These are phyloP conservation scores for Drosophila ohnishii DNA, from an alignment of 1,140 invertebrate genomes.

Conservation along the genomic window DNA sequence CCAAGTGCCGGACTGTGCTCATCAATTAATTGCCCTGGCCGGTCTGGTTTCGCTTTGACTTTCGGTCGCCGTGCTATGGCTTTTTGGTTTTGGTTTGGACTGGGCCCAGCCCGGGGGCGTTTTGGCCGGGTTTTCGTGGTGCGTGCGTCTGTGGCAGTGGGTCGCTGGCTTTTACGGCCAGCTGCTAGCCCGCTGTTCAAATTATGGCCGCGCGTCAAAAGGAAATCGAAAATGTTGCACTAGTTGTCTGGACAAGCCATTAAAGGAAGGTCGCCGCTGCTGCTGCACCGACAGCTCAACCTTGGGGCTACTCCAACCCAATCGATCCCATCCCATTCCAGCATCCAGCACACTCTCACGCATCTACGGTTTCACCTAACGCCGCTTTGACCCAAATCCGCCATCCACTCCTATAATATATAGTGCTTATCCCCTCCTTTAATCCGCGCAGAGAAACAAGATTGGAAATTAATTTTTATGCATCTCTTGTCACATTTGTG, in stretches of 20 bases:
- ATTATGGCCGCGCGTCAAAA: conserved; percentile 61
- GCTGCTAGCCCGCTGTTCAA: conserved; percentile 62
- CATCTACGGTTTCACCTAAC: conserved; percentile 68
- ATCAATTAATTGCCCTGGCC: conserved; percentile 72
- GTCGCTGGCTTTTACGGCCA: conserved; percentile 31
- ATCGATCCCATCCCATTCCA: conserved; percentile 1
- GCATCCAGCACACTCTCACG: conserved; percentile 60
- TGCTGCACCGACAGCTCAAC: conserved; percentile 50
- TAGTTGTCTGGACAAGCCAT: conserved; percentile 64
- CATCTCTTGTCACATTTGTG: conserved; percentile 79
- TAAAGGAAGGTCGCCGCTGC: conserved; percentile 74
- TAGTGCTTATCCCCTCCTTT: conserved; percentile 7
- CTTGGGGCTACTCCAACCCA: conserved; percentile 54
- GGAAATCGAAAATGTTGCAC: conserved; percentile 75
- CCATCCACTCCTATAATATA: conserved; percentile 40
- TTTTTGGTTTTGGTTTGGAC: conserved; percentile 1
- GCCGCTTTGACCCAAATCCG: conserved; percentile 64
- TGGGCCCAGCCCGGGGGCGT: conserved; percentile 46
- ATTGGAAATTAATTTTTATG: conserved; percentile 78
- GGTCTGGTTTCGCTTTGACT: conserved; percentile 28
- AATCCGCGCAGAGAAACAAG: conserved; percentile 38
- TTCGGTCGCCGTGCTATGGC: conserved; percentile 14
- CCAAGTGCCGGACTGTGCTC: conserved; percentile 70
- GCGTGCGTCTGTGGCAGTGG: conserved; percentile 43
- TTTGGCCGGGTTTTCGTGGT: conserved; percentile 24